phyloP scores from a whole-genome alignment of 1,140 invertebrate species.

The Chironomus striatipennis region DNA sequence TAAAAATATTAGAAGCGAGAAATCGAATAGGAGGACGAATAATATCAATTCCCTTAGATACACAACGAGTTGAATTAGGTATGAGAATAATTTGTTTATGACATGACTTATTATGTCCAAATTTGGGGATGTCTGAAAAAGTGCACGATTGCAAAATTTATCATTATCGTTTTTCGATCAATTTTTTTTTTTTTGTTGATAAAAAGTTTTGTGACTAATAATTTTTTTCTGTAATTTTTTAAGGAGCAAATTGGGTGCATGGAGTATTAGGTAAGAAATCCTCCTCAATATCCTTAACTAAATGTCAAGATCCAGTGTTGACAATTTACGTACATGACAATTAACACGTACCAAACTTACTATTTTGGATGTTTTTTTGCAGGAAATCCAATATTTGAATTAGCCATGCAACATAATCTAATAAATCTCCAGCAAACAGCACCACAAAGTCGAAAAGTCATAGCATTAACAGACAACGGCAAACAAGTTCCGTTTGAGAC shows the following conservation, averaged over 20 bases:
- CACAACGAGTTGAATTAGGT: slow-evolving; percentile 36
- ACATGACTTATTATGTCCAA: no score
- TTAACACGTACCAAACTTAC: slow-evolving; percentile 39
- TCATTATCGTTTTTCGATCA: no score
- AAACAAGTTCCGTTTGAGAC: slow-evolving; percentile 73
- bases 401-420: slow-evolving; percentile 71
- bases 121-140: no score
- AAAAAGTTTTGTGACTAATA: not conserved
- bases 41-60: slow-evolving; percentile 62
- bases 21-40: slow-evolving; percentile 73
- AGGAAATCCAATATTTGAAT: slow-evolving; percentile 70
- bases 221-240: slow-evolving; percentile 38
- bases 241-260: slow-evolving; percentile 90
- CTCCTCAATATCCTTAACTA: no score
- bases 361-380: slow-evolving; percentile 34
- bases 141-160: no score
- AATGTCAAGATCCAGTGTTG: slow-evolving; percentile 30
- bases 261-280: slow-evolving; percentile 64
- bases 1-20: slow-evolving; percentile 70
- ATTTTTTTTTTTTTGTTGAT: no score
- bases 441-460: slow-evolving; percentile 76
- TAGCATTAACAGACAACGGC: slow-evolving; percentile 77
- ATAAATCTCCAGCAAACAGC: slow-evolving; percentile 66
- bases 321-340: not conserved
- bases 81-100: not conserved